A percentile compares a stretch with the other conserved stretches of the same genome.
Conservation (phyloP, 1,140 invertebrate genomes). For the Drosophila neocordata region DNA sequence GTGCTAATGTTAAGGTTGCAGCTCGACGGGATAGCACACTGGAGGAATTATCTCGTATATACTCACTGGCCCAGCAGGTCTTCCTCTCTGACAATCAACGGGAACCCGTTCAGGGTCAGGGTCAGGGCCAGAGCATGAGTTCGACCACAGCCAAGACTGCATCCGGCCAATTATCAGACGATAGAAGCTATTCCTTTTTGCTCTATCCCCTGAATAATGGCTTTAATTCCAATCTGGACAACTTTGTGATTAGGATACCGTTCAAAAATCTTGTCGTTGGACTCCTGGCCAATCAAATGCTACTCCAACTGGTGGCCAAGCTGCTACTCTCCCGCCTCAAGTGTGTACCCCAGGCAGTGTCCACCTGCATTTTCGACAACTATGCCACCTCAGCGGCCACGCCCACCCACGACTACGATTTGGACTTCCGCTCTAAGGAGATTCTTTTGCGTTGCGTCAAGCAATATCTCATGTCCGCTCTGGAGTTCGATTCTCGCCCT, state of each 20-base stretch:
- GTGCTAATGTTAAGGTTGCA: conserved; percentile 96
- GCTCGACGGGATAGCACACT: conserved; percentile 92
- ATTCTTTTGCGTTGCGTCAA: conserved; percentile 90
- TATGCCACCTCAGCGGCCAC: conserved; percentile 82
- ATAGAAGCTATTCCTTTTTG: conserved; percentile 94
- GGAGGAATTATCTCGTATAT: conserved; percentile 91
- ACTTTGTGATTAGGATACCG: conserved; percentile 92
- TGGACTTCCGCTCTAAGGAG: conserved; percentile 83
- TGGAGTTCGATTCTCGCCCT: conserved; percentile 94
- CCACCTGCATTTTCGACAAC: conserved; percentile 82
- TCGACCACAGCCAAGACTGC: conserved; percentile 30
- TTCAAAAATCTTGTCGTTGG: conserved; percentile 93
- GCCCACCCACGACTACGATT: conserved; percentile 84
- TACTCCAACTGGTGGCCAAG: conserved; percentile 94
- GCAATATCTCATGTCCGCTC: conserved; percentile 90
- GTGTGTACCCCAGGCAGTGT: conserved; percentile 76
- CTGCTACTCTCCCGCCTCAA: conserved; percentile 89
- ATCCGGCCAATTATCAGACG: conserved; percentile 84
- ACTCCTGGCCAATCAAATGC: conserved; percentile 94
- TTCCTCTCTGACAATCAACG: conserved; percentile 85
- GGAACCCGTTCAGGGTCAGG: conserved; percentile 55
- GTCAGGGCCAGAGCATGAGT: conserved; percentile 13
- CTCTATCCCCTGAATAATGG: conserved; percentile 91
- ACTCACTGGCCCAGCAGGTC: conserved; percentile 93
- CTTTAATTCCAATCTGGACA: conserved; percentile 89